Evolutionary conservation across 1,140 invertebrate genomes (phyloP).

Genomic region (Zaprionus ornatus): DNA sequence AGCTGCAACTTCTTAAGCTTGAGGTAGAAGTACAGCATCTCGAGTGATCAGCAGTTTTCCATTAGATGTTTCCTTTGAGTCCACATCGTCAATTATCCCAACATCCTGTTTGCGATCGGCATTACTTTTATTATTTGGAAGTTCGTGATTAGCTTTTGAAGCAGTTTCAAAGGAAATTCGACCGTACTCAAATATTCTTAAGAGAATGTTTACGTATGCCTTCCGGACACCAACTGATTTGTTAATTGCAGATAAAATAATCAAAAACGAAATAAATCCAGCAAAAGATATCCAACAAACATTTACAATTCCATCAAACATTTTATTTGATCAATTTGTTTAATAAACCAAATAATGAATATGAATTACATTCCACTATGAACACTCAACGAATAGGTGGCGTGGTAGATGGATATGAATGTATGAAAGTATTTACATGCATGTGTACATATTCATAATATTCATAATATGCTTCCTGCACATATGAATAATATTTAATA

Average conservation of each 20-base stretch:
- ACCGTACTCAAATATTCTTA: conserved; percentile 94
- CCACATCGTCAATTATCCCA: conserved; percentile 10
- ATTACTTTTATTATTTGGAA: conserved; percentile 83
- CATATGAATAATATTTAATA: too few relatives aligned
- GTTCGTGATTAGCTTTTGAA: conserved; percentile 84
- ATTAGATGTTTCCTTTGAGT: conserved; percentile 50
- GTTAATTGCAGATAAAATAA: conserved; percentile 92
- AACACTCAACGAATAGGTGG: too few relatives aligned
- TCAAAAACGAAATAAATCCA: conserved; percentile 87
- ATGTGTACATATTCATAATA: too few relatives aligned
- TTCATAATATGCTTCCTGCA: too few relatives aligned
- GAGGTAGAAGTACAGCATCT: conserved; percentile 86
- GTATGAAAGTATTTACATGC: too few relatives aligned
- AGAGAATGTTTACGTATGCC: conserved; percentile 91
- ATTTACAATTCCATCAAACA: conserved; percentile 58
- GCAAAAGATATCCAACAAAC: conserved; percentile 70
- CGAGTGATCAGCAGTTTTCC: conserved; percentile 85
- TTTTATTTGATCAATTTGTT: conserved; percentile 55
- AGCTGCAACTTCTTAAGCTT: conserved; percentile 51
- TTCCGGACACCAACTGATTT: conserved; percentile 93
- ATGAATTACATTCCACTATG: conserved; percentile 13
- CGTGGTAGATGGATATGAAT: too few relatives aligned
- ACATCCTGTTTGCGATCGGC: conserved; percentile 26
- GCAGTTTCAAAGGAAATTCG: conserved; percentile 91
- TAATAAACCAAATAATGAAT: conserved; percentile 9